Evolutionary conservation across 2,797 vertebrate genomes (phyloP), one percentile per base, ranked within the genome.

Genomic region (Pipistrellus pygmaeus): DNA sequence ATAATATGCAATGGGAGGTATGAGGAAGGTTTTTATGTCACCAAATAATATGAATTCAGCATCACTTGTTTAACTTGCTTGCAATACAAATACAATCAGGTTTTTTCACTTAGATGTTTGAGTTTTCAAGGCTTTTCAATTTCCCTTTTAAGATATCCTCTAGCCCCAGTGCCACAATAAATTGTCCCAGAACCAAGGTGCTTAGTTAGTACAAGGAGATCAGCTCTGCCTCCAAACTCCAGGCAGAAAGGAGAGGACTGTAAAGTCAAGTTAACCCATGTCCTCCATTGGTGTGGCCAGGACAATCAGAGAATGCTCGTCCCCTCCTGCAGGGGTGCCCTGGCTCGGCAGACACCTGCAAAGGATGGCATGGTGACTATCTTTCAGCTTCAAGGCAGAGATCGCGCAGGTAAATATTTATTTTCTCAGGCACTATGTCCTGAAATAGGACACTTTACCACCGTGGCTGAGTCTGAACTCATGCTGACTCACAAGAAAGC

Each of bases 401-500:
- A 87, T 15, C 25, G 20, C 25, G 20, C 46, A 89, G 8, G 12
- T 55, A 75, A 90, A 76, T 55, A 73, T 76, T 51, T 76, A 32
- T 92, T 64, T 85, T 64, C 64, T 72, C 68, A 76, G 71, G 81
- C 4, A 57, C 15, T 81, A 23, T 32, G 90, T 75, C 72, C 81
- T 48, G 69, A 46, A 82, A 57, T 35, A 69, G 73, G 46, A 86
- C 76, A 53, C 18, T 27, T 12, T 13, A 83, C 6, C 20, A n/a
- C 25, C 62, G 12, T 53, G 30, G 35, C 72, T 87, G 32, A 15
- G 27, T 76, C 57, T 92, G 60, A 76, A 75, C 8, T 83, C 38
- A 10, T 15, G 44, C 15, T 76, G 38, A 88, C 51, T 93, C 92
- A 53, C 17, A 48, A 38, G 57, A 23, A 88, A 92, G 2, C 35